These are phyloP conservation scores for Panurus biarmicus DNA, from an alignment of 2,113 vertebrate genomes.

Conservation along the genomic window DNA sequence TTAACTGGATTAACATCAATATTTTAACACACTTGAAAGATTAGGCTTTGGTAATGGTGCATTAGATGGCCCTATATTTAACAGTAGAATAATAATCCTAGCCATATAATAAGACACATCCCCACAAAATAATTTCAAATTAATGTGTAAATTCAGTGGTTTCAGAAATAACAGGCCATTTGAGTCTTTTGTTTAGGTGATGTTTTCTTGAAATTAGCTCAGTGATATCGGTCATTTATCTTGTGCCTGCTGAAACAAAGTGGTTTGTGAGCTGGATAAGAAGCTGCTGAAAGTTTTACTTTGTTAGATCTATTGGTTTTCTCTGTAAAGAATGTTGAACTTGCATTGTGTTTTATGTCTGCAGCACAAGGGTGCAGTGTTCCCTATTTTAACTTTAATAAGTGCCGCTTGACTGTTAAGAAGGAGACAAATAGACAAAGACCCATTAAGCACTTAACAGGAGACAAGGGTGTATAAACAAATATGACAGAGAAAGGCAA, in stretches of 20 bases:
- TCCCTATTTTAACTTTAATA: not conserved
- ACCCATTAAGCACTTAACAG: not conserved
- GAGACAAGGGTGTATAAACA: not conserved
- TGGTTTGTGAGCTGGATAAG: conserved; percentile 2
- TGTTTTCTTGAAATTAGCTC: not conserved
- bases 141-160: not conserved
- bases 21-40: not conserved
- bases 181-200: not conserved
- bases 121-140: not conserved
- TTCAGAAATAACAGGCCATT: not conserved
- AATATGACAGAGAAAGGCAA: not conserved
- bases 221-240: not conserved
- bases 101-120: not conserved
- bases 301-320: conserved; percentile 29
- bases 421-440: not conserved
- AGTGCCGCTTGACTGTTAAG: not conserved
- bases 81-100: not conserved
- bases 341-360: not conserved
- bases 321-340: conserved; percentile 1
- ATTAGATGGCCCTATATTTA: not conserved
- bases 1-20: not conserved
- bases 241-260: not conserved
- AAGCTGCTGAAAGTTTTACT: conserved; percentile 10
- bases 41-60: not conserved
- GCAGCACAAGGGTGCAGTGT: not conserved